Evolutionary conservation across 2,888 invertebrate species (phyloP), one percentile per base, ranked within the genome.

Genomic region (Baronia brevicornis): DNA sequence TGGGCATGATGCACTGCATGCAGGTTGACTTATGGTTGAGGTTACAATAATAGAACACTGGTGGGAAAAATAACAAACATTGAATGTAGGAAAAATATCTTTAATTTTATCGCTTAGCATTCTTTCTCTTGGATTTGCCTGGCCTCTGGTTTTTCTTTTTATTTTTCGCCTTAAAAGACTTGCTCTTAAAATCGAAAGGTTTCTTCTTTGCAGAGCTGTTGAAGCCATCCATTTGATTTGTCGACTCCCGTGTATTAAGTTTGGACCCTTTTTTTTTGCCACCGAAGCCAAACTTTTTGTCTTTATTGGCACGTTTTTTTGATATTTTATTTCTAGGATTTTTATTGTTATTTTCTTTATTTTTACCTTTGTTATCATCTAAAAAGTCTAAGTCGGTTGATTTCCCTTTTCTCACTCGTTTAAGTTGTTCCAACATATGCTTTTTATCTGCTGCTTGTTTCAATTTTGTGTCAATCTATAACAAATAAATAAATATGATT

Each of bases 181-280:
- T 80, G 28, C 54, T 78, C 48, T 85, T 86, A 34, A 68, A 72
- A 41, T 75, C 64, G 33, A 60, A 64, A 0, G 66, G 64, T 33
- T 64, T 75, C 36, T 74, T 75, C 33, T 72, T 75, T 0, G 68
- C 56, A 0, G 77, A 74, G 25, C 80, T 79, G 37, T 84, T 84
- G 20, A 79, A 82, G 0, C 89, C 90, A 7, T 88, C 88, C 54
- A 90, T 86, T 59, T 90, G 89, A 15, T 87, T 88, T 0, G 90
- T 84, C 44, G 96, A 96, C 0, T 93, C 89, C 46, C 89, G 90
- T 0, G 95, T 95, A 60, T 98, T 98, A 24, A 88, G 77, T 67
- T 98, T 98, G 0, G 88, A 86, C 0, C 96, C 93, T 57, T 92
- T 92, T 80, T 98, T 98, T 65, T 95, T 96, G 0, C 98, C 98